Base-by-base conservation (phyloP, 1,140 invertebrate genomes). In the Zaprionus davidi region DNA sequence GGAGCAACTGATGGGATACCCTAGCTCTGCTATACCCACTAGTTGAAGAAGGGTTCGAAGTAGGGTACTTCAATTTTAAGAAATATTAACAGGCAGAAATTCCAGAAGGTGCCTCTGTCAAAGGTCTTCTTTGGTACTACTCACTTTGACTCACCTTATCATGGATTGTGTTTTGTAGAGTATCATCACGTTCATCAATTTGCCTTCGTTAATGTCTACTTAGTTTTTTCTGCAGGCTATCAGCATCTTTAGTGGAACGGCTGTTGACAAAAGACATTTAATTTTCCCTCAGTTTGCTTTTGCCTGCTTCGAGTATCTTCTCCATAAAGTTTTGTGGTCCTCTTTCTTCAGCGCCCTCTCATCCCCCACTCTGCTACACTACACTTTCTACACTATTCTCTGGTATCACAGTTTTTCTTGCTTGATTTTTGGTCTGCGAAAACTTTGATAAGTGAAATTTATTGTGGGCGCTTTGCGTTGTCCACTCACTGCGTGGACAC, bases 401-500 rank as follows among this genome's bases (percentile, higher is more conserved):
- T 41, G 46, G n/a, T 24, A 56, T 38, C 20, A 20, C 11, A 13
- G 17, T 69, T 79, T 80, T 75, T 49, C 62, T 51, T 71, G 73
- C 58, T 56, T 56, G 73, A 83, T 66, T 84, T 84, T 84, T 78
- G 64, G 76, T 78, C 74, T 78, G 74, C 69, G 75, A 84, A 87
- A 87, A 88, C 84, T 87, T 87, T 88, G 83, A 87, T 87, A 87
- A 87, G 80, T 88, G 84, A 88, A 87, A 87, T 87, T 88, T 87
- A 87, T 86, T 78, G 83, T 87, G 80, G 83, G 70, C 77, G 82
- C 82, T 81, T 78, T 81, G 75, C 71, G 71, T 71, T 86, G 80
- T 79, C 75, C 72, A 74, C 24, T 36, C 26, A 51, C 49, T 65
- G 67, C 17, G 28, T n/a, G 46, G 62, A 71, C 68, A 76, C 62